Conservation (phyloP, 2,113 vertebrate genomes). For the Amblyopsis rosae region DNA sequence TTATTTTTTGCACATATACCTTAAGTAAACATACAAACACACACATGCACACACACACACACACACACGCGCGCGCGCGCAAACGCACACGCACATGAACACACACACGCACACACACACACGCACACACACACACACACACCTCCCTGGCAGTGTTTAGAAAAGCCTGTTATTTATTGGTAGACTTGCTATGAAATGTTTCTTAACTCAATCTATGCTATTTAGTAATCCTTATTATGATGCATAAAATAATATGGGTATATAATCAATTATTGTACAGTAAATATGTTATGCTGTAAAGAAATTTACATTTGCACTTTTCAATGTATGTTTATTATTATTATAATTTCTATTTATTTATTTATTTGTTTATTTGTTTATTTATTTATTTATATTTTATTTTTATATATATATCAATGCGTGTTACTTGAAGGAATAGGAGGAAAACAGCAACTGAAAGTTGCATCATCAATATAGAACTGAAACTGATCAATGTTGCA, state of each 20-base stretch:
- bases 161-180: constrained; percentile 67
- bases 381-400: constrained; percentile 70
- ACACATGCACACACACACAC: constrained; percentile 13
- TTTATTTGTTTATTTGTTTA: constrained; percentile 73
- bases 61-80: constrained; percentile 31
- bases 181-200: constrained; percentile 75
- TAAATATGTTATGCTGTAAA: constrained; percentile 79
- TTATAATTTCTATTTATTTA: constrained; percentile 69
- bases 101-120: constrained; percentile 21
- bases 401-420: constrained; percentile 71
- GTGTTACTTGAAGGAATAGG: constrained; percentile 66
- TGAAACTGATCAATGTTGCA: constrained; percentile 47
- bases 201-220: constrained; percentile 74
- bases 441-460: constrained; percentile 61
- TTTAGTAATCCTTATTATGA: constrained; percentile 77
- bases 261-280: constrained; percentile 80
- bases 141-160: constrained; percentile 46
- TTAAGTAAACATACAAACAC: constrained; percentile 48
- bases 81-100: constrained; percentile 26
- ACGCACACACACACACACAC: constrained; percentile 19
- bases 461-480: constrained; percentile 64
- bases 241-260: constrained; percentile 75
- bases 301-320: constrained; percentile 78
- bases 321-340: constrained; percentile 68
- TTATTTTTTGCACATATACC: constrained; percentile 65